Percentiles rank a stretch among this genome's conserved stretches.
Conservation (phyloP, 2,113 vertebrate genomes). For the Sander lucioperca region DNA sequence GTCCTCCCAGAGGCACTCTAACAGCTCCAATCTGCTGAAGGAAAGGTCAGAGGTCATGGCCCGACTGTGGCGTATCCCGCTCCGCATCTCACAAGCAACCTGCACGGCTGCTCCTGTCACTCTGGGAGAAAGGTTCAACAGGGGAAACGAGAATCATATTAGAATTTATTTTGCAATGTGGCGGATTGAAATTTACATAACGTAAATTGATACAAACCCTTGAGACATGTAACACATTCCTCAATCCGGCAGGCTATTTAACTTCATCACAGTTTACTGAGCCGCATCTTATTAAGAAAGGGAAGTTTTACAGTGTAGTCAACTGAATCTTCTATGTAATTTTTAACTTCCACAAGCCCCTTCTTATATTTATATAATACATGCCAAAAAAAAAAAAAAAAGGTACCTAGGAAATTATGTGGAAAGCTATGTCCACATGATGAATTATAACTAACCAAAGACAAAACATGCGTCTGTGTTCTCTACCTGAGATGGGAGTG, state of each 20-base stretch:
- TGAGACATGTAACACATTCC: not conserved
- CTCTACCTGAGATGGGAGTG: conserved; percentile 89
- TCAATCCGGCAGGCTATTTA: not conserved
- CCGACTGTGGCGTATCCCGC: conserved; percentile 71
- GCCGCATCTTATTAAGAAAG: not conserved
- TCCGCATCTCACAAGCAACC: conserved; percentile 87
- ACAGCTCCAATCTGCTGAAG: conserved; percentile 90
- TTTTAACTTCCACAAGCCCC: not conserved
- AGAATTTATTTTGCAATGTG: not conserved
- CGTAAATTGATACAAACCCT: not conserved
- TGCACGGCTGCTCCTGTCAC: conserved; percentile 89
- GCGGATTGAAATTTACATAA: not conserved
- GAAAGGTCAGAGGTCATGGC: conserved; percentile 85
- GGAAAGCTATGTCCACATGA: not conserved
- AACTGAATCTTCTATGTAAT: not conserved
- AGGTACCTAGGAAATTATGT: not conserved
- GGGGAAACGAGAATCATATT: not conserved
- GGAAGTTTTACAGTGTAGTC: not conserved
- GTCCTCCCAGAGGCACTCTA: conserved; percentile 89
- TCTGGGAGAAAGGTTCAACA: conserved; percentile 68
- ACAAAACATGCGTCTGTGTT: not conserved
- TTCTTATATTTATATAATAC: not conserved
- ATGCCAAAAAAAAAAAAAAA: too few species aligned
- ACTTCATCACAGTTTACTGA: not conserved
- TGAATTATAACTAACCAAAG: not conserved